phyloP scores from a whole-genome alignment of 2,888 invertebrate species.

The Globia sparganii region DNA sequence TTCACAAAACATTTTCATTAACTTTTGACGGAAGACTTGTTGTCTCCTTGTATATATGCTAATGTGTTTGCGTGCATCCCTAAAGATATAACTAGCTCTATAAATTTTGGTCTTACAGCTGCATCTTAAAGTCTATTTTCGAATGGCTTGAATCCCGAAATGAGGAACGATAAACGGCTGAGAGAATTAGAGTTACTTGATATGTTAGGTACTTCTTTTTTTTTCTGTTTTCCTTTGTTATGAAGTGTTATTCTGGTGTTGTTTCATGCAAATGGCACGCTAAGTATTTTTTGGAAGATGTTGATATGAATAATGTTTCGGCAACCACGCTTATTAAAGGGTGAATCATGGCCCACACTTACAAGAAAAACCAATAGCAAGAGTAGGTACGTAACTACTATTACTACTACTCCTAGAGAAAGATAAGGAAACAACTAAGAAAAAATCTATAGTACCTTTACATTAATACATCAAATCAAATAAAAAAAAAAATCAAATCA shows the following conservation, averaged over 20 bases:
- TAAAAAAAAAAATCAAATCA: too few relatives aligned
- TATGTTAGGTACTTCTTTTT: conserved; percentile 42
- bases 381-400: not conserved
- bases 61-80: conserved; percentile 75
- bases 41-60: conserved; percentile 83
- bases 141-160: conserved; percentile 34
- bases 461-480: too few relatives aligned
- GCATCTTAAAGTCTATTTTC: conserved; percentile 48
- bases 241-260: conserved; percentile 35
- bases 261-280: conserved; percentile 15
- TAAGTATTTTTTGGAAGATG: not conserved
- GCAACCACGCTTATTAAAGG: not conserved
- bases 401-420: not conserved
- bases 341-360: not conserved
- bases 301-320: not conserved
- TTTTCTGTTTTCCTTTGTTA: conserved; percentile 43
- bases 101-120: conserved; percentile 54
- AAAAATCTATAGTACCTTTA: not conserved
- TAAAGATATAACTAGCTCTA: conserved; percentile 31
- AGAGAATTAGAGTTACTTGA: conserved; percentile 59
- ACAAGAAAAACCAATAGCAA: not conserved
- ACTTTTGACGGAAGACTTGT: conserved; percentile 71
- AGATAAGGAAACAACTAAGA: not conserved
- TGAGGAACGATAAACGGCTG: conserved; percentile 51
- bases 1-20: conserved; percentile 78